A percentile compares a stretch with the other conserved stretches of the same genome.
Conservation (phyloP, 2,888 invertebrate species). For the Patella depressa region DNA sequence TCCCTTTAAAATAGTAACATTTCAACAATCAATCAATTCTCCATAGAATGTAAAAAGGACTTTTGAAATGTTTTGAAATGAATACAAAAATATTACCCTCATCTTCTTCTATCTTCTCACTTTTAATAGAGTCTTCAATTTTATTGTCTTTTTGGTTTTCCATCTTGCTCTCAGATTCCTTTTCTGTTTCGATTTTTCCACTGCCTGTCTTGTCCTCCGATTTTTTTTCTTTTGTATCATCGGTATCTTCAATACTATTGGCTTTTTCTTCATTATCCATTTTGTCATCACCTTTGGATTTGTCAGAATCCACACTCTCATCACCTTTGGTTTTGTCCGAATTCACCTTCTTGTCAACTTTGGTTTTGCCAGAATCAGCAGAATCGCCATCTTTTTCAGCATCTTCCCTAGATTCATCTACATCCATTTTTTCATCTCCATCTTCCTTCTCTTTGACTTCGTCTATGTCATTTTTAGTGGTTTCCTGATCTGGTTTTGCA, state of each 20-base stretch:
- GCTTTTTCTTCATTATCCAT: not conserved
- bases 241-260: not conserved
- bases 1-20: no score
- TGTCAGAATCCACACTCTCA: not conserved
- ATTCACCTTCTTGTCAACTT: slow-evolving; percentile 8
- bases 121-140: not conserved
- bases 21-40: not conserved
- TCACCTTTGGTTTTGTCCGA: slow-evolving; percentile 5
- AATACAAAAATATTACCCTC: not conserved
- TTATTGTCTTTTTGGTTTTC: slow-evolving; percentile 7
- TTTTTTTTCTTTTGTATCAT: slow-evolving; percentile 2
- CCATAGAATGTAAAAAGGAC: no score
- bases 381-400: not conserved
- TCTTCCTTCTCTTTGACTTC: slow-evolving; percentile 17
- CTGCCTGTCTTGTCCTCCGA: not conserved
- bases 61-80: no score
- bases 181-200: not conserved
- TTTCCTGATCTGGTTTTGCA: slow-evolving; percentile 8
- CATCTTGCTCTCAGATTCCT: not conserved
- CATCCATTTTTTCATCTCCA: slow-evolving; percentile 14
- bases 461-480: slow-evolving; percentile 1
- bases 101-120: not conserved
- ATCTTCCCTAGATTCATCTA: slow-evolving; percentile 10
- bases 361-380: not conserved
- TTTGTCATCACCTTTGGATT: not conserved